A percentile compares a stretch with the other conserved stretches of the same genome.
Evolutionary conservation across 2,888 invertebrate species (phyloP).

Genomic region (Actias luna): DNA sequence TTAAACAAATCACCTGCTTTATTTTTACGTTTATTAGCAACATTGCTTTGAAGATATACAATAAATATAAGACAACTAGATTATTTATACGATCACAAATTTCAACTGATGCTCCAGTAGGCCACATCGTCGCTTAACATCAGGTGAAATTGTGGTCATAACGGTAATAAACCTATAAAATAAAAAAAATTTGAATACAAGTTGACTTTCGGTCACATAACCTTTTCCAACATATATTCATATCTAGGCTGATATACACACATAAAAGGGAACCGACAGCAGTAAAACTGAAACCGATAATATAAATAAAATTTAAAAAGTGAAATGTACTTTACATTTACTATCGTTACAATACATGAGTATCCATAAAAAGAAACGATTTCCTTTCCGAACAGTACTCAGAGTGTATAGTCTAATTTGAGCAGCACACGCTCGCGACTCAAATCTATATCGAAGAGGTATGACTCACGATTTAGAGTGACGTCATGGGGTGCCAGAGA

Average conservation of each 20-base stretch:
- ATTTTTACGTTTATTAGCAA: background rate
- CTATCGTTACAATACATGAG: slow-evolving; percentile 20
- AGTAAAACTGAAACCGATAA: slow-evolving; percentile 15
- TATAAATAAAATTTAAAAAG: slow-evolving; percentile 20
- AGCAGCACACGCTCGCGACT: slow-evolving; percentile 34
- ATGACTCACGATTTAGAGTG: slow-evolving; percentile 58
- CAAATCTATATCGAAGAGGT: slow-evolving; percentile 46
- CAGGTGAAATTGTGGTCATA: too few relatives aligned
- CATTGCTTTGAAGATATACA: background rate
- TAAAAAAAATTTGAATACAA: background rate
- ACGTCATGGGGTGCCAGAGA: slow-evolving; percentile 63
- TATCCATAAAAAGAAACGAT: slow-evolving; percentile 33
- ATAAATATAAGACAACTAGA: background rate
- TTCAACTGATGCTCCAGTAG: too few relatives aligned
- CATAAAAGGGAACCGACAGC: slow-evolving; percentile 12
- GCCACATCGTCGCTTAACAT: too few relatives aligned
- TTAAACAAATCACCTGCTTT: background rate
- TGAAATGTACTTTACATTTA: slow-evolving; percentile 20
- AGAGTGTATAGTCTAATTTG: slow-evolving; percentile 29
- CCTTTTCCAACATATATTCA: background rate
- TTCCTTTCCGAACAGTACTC: slow-evolving; percentile 31
- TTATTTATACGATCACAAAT: too few relatives aligned
- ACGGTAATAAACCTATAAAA: too few relatives aligned
- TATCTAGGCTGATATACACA: background rate
- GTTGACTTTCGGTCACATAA: background rate